Evolutionary conservation across 2,113 vertebrate species (phyloP), one percentile per base, ranked within the genome.

Genomic region (Suricata suricatta): DNA sequence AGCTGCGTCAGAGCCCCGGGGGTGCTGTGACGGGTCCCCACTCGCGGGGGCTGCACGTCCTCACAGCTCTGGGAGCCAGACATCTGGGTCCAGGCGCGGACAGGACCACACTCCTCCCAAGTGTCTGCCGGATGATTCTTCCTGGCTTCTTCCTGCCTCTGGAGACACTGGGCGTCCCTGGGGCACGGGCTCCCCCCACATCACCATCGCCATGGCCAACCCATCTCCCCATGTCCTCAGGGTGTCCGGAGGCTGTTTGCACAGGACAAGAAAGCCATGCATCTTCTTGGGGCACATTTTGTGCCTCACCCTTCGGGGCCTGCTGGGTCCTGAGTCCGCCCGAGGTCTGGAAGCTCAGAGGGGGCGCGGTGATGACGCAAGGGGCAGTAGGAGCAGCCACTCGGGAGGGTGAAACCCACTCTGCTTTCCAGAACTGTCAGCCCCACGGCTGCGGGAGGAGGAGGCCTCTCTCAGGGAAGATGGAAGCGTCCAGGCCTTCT

Each of bases 1-100:
- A 9, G 4, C 4, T 3, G 1, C 3, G 2, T 54, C 5, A 0
- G 7, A 17, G 15, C 1, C 64, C 82, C 3, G 7, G 41, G 4
- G 19, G 13, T n/a, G 27, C 50, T 5, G 14, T 7, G 3, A 21
- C 14, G 44, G 10, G 8, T 9, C 33, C 19, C 27, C 52, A n/a
- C 33, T 23, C 2, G 17, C 7, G 1, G 31, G 27, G 7, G 29
- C n/a, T 52, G 25, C 5, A 21, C 23, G 3, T 13, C 13, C 31
- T 21, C 33, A 2, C 14, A 3, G 23, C 13, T 7, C 21, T 47
- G 2, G 54, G 66, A 66, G 11, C 8, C 21, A 33, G 12, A 64
- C 54, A 29, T 76, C 21, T 12, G 6, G 27, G 50, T 33, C 25
- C 16, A 68, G 33, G 12, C 21, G 5, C n/a, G 4, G 1, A 9